Evolutionary conservation across 2,888 invertebrate species (phyloP).

Genomic region (Macroteleia sp.): DNA sequence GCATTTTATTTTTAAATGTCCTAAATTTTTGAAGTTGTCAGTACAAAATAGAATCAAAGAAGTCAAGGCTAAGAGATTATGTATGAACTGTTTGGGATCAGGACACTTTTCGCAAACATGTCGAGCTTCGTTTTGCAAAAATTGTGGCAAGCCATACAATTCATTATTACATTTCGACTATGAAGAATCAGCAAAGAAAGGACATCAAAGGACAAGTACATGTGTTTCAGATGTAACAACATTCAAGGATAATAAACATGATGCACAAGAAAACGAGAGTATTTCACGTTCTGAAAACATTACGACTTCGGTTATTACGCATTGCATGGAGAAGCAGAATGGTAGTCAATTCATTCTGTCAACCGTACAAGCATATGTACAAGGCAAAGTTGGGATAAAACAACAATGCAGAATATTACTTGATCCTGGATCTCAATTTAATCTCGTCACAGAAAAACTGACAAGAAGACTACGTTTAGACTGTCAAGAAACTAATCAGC

Average conservation of each 20-base stretch:
- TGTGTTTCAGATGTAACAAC: neutral
- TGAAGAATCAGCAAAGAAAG: neutral
- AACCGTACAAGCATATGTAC: neutral
- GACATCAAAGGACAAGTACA: neutral
- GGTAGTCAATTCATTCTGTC: too few species aligned
- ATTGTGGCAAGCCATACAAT: neutral
- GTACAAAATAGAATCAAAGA: too few species aligned
- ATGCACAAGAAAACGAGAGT: neutral
- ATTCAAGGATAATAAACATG: neutral
- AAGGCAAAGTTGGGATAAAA: neutral
- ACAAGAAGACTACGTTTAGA: neutral
- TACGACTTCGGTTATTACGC: too few species aligned
- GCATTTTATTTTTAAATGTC: too few species aligned
- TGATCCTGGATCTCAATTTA: neutral
- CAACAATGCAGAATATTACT: constrained; percentile 7
- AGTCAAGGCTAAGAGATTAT: too few species aligned
- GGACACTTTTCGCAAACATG: constrained; percentile 12
- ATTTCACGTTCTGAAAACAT: neutral
- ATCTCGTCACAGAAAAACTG: neutral
- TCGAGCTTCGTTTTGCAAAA: constrained; percentile 2
- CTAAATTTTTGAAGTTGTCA: too few species aligned
- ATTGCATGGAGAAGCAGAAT: neutral
- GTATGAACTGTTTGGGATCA: too few species aligned
- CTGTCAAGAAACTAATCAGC: neutral
- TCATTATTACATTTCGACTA: constrained; percentile 2